These are phyloP conservation scores for Belonocnema kinseyi DNA, from an alignment of 1,140 invertebrate species.

Conservation along the genomic window DNA sequence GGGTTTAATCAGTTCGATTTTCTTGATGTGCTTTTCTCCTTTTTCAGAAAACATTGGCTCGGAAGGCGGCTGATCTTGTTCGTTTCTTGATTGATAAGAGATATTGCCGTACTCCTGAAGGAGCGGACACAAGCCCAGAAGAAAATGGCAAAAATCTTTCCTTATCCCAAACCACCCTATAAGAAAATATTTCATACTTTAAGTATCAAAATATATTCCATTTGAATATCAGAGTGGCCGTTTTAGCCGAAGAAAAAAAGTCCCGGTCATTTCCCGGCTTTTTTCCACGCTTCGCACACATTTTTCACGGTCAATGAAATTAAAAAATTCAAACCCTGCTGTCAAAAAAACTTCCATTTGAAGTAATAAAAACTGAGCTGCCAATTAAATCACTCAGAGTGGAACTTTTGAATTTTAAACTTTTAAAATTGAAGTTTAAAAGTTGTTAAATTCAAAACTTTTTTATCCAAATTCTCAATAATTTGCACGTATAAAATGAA, in stretches of 20 bases:
- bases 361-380: neutral
- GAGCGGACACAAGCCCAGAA: constrained; percentile 93
- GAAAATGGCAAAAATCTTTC: constrained; percentile 97
- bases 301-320: no score
- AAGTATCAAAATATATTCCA: constrained; percentile 34
- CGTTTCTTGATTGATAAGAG: constrained; percentile 85
- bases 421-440: no score
- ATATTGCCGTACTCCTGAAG: constrained; percentile 99
- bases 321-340: no score
- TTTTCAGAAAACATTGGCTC: constrained; percentile 77
- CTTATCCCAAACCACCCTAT: constrained; percentile 99
- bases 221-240: neutral
- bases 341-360: no score
- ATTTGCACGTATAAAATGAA: no score
- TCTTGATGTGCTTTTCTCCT: constrained; percentile 80
- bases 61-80: constrained; percentile 75
- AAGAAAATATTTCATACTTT: constrained; percentile 60
- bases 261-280: no score
- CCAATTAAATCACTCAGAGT: no score
- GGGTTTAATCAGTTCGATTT: constrained; percentile 86
- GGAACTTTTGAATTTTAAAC: no score
- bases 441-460: no score
- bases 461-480: no score
- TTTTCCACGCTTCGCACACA: no score
- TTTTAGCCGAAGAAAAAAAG: no score